phyloP scores from a whole-genome alignment of 1,140 invertebrate species.

The Neelides sp. region DNA sequence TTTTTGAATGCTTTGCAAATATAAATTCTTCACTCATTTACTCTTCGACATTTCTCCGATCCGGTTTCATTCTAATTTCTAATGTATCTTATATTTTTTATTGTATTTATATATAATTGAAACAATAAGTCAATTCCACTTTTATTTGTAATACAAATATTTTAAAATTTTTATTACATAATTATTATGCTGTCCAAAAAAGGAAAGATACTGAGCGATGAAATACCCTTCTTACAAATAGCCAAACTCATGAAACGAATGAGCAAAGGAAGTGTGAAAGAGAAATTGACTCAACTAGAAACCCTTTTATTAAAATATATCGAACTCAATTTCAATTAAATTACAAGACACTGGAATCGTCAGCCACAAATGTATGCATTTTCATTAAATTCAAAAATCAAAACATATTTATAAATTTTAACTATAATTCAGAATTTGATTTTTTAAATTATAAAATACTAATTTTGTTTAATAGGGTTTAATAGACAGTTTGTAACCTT shows the following conservation, averaged over 20 bases:
- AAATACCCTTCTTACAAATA: constrained; percentile 38
- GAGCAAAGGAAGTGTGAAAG: constrained; percentile 36
- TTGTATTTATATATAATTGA: too few relatives aligned
- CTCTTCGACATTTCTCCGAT: too few relatives aligned
- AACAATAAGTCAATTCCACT: too few relatives aligned
- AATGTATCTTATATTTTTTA: too few relatives aligned
- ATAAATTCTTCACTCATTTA: too few relatives aligned
- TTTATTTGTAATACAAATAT: too few relatives aligned
- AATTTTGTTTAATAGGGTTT: constrained; percentile 22
- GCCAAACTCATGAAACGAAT: constrained; percentile 44
- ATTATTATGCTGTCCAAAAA: too few relatives aligned
- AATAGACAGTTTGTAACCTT: constrained; percentile 52
- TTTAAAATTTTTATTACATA: too few relatives aligned
- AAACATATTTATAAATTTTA: constrained; percentile 18
- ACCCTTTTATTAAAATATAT: constrained; percentile 44
- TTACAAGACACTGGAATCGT: constrained; percentile 30
- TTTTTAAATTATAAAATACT: constrained; percentile 18
- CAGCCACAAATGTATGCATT: constrained; percentile 7
- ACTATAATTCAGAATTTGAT: constrained; percentile 17
- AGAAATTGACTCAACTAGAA: constrained; percentile 40
- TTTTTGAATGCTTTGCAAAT: too few relatives aligned
- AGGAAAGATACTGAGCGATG: constrained; percentile 19
- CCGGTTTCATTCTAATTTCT: too few relatives aligned
- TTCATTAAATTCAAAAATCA: constrained; percentile 31
- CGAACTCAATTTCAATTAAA: constrained; percentile 37